These are phyloP conservation scores for Liopterus haemorrhoidalis DNA, from an alignment of 2,888 invertebrate genomes.

Conservation along the genomic window DNA sequence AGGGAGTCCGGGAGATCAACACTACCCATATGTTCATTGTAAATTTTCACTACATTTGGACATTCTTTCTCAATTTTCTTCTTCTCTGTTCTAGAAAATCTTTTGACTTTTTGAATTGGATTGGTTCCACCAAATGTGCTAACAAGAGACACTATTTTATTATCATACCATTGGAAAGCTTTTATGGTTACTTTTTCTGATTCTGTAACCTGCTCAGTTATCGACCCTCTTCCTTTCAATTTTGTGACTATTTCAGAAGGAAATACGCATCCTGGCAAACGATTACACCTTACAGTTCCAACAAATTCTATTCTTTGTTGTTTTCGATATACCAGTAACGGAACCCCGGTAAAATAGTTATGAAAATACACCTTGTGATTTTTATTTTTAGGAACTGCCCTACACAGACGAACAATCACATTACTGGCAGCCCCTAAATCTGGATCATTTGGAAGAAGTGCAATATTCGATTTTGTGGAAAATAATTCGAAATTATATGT, in stretches of 20 bases:
- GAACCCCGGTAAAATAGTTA: conserved; percentile 32
- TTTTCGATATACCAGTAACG: conserved; percentile 18
- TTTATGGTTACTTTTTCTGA: conserved; percentile 25
- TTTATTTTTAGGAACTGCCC: conserved; percentile 27
- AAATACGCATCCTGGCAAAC: too few relatives aligned
- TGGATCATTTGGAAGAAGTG: conserved; percentile 26
- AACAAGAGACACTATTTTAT: conserved; percentile 34
- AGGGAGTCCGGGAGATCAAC: conserved; percentile 38
- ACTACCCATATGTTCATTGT: conserved; percentile 40
- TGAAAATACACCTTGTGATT: conserved; percentile 32
- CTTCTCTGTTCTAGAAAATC: conserved; percentile 37
- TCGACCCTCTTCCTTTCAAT: too few relatives aligned
- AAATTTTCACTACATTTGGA: conserved; percentile 37
- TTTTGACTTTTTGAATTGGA: conserved; percentile 35
- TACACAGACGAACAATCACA: conserved; percentile 31
- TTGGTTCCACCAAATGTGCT: conserved; percentile 35
- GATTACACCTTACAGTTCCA: too few relatives aligned
- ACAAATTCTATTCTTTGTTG: conserved; percentile 1
- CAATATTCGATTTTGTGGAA: conserved; percentile 23
- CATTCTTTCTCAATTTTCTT: conserved; percentile 37
- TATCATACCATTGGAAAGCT: conserved; percentile 35
- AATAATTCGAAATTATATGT: conserved; percentile 34
- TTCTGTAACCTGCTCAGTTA: too few relatives aligned
- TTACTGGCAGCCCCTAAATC: conserved; percentile 32
- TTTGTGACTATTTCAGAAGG: too few relatives aligned